A percentile compares a stretch with the other conserved stretches of the same genome.
Evolutionary conservation across 2,797 vertebrate species (phyloP).

Genomic region (Lophius americanus): DNA sequence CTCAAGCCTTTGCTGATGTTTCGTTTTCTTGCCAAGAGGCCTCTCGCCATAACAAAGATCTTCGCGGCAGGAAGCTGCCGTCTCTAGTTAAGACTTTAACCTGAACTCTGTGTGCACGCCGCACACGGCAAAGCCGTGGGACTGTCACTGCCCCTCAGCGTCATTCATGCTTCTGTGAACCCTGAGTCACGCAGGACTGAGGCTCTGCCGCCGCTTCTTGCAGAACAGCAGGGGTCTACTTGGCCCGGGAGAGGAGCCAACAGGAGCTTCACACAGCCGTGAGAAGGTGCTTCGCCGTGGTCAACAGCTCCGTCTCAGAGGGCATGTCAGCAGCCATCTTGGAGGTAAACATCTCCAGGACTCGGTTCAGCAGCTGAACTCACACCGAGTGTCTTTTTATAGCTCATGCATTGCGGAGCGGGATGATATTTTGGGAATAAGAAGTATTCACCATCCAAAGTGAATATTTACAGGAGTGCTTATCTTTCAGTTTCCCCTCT

Average conservation of each 20-base stretch:
- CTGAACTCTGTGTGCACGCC: conserved; percentile 50
- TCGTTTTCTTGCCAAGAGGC: conserved; percentile 45
- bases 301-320: conserved; percentile 94
- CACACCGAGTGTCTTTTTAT: conserved; percentile 1
- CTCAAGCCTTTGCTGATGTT: conserved; percentile 26
- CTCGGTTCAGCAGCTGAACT: conserved; percentile 14
- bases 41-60: conserved; percentile 27
- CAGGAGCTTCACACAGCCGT: conserved; percentile 89
- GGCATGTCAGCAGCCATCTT: conserved; percentile 97
- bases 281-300: conserved; percentile 85
- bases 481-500: conserved; percentile 35
- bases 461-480: conserved; percentile 43
- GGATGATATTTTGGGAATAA: conserved; percentile 13
- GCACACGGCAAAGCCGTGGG: conserved; percentile 37
- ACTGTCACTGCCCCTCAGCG: conserved; percentile 66
- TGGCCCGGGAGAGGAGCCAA: conserved; percentile 86
- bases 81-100: conserved; percentile 55
- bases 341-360: conserved; percentile 84
- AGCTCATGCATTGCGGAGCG: neutral
- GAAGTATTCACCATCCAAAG: conserved; percentile 4
- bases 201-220: conserved; percentile 47
- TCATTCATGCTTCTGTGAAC: conserved; percentile 68
- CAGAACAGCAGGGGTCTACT: conserved; percentile 87
- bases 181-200: conserved; percentile 64
- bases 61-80: conserved; percentile 51